phyloP scores from a whole-genome alignment of 2,113 vertebrate genomes.

The Pachycephala philippinensis region DNA sequence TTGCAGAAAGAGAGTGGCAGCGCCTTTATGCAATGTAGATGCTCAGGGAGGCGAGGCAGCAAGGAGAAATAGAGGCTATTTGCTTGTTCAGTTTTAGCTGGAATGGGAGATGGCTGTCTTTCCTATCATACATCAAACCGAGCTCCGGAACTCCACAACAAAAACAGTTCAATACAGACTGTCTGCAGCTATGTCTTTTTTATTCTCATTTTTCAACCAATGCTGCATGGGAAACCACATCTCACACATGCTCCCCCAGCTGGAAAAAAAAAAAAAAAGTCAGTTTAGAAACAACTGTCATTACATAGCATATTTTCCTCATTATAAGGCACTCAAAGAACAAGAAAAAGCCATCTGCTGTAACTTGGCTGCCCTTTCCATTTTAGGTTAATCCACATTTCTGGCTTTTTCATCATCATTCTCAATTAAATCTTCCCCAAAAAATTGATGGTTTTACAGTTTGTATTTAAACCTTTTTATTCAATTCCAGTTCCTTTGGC shows the following conservation, averaged over 20 bases:
- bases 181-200: constrained; percentile 33
- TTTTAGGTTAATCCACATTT: constrained; percentile 44
- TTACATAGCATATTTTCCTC: constrained; percentile 49
- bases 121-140: not conserved
- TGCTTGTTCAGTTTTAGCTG: not conserved
- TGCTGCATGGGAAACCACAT: not conserved
- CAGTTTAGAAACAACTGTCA: constrained; percentile 29
- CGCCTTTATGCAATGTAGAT: not conserved
- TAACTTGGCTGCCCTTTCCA: constrained; percentile 55
- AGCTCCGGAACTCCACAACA: not conserved
- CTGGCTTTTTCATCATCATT: constrained; percentile 26
- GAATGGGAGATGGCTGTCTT: not conserved
- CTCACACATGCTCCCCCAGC: not conserved
- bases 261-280: not conserved
- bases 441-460: not conserved
- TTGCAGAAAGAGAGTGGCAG: not conserved
- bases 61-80: not conserved
- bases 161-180: constrained; percentile 26
- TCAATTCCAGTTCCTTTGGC: not conserved
- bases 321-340: constrained; percentile 51
- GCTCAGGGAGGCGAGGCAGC: not conserved
- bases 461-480: not conserved
- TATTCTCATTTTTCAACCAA: not conserved
- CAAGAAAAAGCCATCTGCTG: constrained; percentile 55
- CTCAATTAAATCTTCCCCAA: constrained; percentile 5